These are phyloP conservation scores for Leptosomus discolor DNA, from an alignment of 2,113 vertebrate genomes.

Conservation along the genomic window DNA sequence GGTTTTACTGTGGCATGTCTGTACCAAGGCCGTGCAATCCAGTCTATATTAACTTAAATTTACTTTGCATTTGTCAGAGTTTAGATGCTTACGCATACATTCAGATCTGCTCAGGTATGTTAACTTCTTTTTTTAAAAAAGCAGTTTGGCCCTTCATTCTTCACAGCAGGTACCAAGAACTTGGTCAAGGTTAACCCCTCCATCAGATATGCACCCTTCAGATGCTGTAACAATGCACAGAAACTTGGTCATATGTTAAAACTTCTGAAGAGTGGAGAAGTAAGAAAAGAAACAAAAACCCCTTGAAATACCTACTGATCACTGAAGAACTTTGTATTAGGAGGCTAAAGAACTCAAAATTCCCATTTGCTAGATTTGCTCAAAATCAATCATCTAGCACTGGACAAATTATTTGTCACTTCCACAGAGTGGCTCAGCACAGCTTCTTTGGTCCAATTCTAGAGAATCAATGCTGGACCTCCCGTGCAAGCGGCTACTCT, in stretches of 20 bases:
- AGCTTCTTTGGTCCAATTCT: background rate
- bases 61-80: background rate
- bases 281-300: rapidly evolving
- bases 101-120: background rate
- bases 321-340: background rate
- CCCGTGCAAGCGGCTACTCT: background rate
- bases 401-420: background rate
- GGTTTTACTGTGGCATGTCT: background rate
- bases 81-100: background rate
- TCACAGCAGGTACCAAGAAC: background rate
- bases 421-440: background rate
- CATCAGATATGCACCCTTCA: background rate
- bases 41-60: background rate
- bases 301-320: background rate
- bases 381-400: background rate
- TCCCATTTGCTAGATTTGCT: background rate
- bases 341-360: background rate
- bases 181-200: background rate
- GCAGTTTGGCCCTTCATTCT: background rate
- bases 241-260: background rate
- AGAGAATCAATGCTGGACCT: background rate
- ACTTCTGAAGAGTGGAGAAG: background rate
- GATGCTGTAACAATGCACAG: background rate
- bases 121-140: background rate
- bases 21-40: background rate